Evolutionary conservation across 1,140 invertebrate species (phyloP).

Genomic region (Ganaspis sp.): DNA sequence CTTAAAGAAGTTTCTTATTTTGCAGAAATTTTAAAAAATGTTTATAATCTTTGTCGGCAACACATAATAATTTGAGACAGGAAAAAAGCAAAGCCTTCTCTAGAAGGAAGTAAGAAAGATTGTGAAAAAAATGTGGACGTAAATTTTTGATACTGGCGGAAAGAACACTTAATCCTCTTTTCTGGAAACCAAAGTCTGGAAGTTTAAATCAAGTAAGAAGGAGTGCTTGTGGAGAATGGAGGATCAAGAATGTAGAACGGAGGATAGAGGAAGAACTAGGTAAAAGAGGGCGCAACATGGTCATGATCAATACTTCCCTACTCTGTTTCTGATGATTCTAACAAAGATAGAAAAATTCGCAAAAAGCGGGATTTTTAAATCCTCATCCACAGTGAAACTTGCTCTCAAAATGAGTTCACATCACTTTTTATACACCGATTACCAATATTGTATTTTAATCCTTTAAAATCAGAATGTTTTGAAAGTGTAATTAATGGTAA

Average conservation of each 20-base stretch:
- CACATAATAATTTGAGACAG: neutral
- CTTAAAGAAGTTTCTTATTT: no score
- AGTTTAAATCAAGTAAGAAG: slow-evolving; percentile 29
- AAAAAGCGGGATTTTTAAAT: slow-evolving; percentile 44
- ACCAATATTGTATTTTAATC: no score
- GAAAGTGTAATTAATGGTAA: no score
- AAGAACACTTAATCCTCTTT: slow-evolving; percentile 48
- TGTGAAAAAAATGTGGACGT: neutral
- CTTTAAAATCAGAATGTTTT: no score
- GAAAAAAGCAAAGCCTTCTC: no score
- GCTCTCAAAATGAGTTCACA: neutral
- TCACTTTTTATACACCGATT: neutral
- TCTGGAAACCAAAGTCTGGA: slow-evolving; percentile 45
- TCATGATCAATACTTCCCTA: slow-evolving; percentile 73
- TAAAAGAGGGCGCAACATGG: slow-evolving; percentile 67
- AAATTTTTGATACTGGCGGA: neutral
- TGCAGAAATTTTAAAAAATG: no score
- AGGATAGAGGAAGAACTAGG: slow-evolving; percentile 58
- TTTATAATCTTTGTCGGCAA: neutral
- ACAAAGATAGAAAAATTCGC: slow-evolving; percentile 61
- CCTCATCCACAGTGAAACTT: neutral
- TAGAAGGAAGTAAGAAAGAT: no score
- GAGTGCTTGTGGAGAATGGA: slow-evolving; percentile 50
- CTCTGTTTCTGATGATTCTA: slow-evolving; percentile 65
- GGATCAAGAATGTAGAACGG: slow-evolving; percentile 63